Conservation (phyloP, 2,888 invertebrate genomes). For the Parnassius glacialis region DNA sequence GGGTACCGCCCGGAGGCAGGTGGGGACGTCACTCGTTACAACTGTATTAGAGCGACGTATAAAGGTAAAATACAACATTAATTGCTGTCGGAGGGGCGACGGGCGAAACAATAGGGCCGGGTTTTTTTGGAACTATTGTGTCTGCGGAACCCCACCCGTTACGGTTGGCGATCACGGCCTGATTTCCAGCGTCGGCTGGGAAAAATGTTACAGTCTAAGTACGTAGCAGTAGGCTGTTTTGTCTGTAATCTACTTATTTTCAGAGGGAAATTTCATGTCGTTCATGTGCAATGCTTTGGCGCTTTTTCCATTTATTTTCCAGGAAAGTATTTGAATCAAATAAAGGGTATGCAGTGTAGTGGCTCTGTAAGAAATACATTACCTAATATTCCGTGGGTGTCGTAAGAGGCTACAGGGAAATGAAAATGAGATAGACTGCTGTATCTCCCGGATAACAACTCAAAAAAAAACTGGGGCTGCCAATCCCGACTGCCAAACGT, state of each 20-base stretch:
- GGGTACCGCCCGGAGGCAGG: conserved; percentile 36
- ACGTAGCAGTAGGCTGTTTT: conserved; percentile 32
- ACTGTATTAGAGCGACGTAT: conserved; percentile 47
- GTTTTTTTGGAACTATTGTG: conserved; percentile 65
- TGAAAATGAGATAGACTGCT: too few relatives aligned
- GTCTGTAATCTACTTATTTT: conserved; percentile 23
- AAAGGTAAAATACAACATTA: conserved; percentile 73
- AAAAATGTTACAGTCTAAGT: conserved; percentile 21
- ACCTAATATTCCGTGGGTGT: too few relatives aligned
- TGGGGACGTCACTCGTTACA: conserved; percentile 33
- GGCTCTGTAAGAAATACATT: too few relatives aligned
- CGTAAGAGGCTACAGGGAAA: too few relatives aligned
- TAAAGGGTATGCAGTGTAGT: background rate
- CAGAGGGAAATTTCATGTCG: conserved; percentile 36
- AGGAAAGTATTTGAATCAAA: background rate
- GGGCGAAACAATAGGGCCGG: conserved; percentile 60
- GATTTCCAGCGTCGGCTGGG: conserved; percentile 26
- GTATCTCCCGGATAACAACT: too few relatives aligned
- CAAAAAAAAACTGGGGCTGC: too few relatives aligned
- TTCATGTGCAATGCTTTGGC: conserved; percentile 27
- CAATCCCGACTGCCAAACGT: too few relatives aligned
- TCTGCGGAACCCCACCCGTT: conserved; percentile 63
- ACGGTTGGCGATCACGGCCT: conserved; percentile 52
- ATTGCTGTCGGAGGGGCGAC: conserved; percentile 67
- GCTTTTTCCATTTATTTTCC: conserved; percentile 4